These are phyloP conservation scores for Poecilus cupreus DNA, from an alignment of 2,888 invertebrate species.

Conservation along the genomic window DNA sequence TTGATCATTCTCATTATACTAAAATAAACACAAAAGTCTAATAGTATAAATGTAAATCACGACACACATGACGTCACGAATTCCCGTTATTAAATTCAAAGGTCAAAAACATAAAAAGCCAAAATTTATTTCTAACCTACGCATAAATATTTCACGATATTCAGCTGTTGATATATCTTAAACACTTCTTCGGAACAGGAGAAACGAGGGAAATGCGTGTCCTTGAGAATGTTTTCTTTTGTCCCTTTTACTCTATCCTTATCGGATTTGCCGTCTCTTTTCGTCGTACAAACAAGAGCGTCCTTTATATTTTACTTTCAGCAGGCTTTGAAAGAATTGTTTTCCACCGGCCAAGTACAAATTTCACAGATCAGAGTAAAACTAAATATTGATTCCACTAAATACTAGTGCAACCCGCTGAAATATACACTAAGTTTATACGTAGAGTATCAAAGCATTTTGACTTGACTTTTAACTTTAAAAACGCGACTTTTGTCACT, in stretches of 20 bases:
- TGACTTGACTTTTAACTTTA: no score
- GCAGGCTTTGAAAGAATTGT: background rate
- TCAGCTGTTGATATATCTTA: conserved; percentile 33
- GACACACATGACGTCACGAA: background rate
- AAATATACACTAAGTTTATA: no score
- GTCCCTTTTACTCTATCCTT: background rate
- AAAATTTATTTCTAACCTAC: background rate
- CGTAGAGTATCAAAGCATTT: no score
- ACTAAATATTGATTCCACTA: no score
- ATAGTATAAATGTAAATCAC: background rate
- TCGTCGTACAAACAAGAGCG: background rate
- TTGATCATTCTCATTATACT: no score
- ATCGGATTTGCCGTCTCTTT: background rate
- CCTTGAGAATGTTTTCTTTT: conserved; percentile 24
- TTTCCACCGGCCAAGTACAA: no score
- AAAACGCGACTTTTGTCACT: no score
- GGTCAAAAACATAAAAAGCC: no score
- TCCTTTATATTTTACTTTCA: background rate
- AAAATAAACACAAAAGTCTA: no score
- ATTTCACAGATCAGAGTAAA: no score
- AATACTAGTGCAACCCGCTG: no score
- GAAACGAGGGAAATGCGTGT: background rate
- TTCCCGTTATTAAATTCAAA: background rate
- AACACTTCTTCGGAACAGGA: background rate
- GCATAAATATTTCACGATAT: background rate